Conservation (phyloP, 2,888 invertebrate species). For the Punctoribates punctum region DNA sequence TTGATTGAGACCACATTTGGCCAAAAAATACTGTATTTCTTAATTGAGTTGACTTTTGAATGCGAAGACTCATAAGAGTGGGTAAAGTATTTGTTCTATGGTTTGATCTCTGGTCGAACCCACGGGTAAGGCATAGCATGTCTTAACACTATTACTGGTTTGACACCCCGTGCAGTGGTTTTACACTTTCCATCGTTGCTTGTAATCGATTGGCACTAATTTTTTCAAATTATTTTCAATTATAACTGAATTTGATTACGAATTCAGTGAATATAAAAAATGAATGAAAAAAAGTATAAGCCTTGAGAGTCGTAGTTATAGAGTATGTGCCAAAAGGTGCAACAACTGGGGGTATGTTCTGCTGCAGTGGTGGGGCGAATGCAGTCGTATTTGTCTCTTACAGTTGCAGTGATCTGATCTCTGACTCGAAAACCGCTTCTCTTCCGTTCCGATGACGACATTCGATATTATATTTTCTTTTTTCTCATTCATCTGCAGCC, state of each 20-base stretch:
- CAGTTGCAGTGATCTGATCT: neutral
- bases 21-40: neutral
- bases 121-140: constrained; percentile 6
- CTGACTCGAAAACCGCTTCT: neutral
- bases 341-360: constrained; percentile 1
- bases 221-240: neutral
- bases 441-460: neutral
- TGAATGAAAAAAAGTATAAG: neutral
- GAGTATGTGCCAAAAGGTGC: neutral
- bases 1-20: constrained; percentile 14
- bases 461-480: neutral
- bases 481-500: constrained; percentile 5
- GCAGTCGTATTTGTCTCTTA: neutral
- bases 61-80: constrained; percentile 10
- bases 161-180: neutral
- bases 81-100: constrained; percentile 13
- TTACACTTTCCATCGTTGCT: neutral
- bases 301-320: neutral
- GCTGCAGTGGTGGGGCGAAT: neutral
- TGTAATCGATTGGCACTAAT: neutral
- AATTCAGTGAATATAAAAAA: too few species aligned
- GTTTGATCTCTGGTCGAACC: neutral
- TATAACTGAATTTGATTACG: too few species aligned
- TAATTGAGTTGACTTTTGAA: constrained; percentile 4
- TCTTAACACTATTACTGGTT: neutral